Conservation (phyloP, 1,140 invertebrate genomes). For the Procambarus virginalis region DNA sequence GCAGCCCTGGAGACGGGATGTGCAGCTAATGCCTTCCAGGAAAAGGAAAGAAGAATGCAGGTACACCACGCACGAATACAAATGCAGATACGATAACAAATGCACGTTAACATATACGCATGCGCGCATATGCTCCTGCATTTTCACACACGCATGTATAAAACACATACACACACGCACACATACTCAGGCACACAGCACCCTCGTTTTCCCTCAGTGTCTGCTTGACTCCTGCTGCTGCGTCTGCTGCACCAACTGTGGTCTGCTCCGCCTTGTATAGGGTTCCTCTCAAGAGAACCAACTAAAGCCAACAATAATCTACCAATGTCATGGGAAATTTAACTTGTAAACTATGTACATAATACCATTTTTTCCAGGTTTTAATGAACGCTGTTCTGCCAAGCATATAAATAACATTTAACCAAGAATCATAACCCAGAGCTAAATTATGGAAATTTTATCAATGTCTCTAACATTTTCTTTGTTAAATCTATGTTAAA, state of each 20-base stretch:
- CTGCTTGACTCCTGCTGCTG: background rate
- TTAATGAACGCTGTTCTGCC: background rate
- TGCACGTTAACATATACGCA: background rate
- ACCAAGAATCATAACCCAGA: background rate
- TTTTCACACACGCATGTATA: background rate
- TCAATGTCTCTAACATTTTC: too few relatives aligned
- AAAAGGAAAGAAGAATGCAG: slow-evolving; percentile 70
- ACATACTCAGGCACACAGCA: background rate
- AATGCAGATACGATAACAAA: background rate
- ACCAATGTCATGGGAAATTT: too few relatives aligned
- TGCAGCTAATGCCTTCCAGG: slow-evolving; percentile 81
- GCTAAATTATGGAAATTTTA: background rate
- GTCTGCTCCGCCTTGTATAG: background rate
- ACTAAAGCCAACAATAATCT: background rate
- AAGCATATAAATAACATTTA: background rate
- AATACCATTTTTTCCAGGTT: background rate
- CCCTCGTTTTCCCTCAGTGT: background rate
- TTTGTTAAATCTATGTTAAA: too few relatives aligned
- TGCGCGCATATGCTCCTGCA: background rate
- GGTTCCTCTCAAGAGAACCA: background rate
- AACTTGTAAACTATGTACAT: background rate
- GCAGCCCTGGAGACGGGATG: slow-evolving; percentile 82
- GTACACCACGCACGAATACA: slow-evolving; percentile 32
- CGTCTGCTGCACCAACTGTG: background rate
- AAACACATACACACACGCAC: slow-evolving; percentile 28